Base-by-base conservation (phyloP, 2,797 vertebrate species). In the Hydrocynus forskahlii region DNA sequence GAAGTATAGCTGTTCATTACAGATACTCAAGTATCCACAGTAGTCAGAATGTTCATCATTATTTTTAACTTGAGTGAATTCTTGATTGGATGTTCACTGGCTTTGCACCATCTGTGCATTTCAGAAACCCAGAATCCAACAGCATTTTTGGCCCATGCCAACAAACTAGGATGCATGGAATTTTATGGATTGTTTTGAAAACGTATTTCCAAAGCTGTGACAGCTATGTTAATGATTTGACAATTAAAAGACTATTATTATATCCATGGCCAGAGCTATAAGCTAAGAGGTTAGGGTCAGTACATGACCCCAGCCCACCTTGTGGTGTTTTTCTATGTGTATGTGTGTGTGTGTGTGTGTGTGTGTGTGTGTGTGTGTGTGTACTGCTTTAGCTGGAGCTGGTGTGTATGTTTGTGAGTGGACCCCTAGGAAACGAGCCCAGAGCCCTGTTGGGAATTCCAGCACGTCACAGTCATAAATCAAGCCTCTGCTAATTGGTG, bases 401-500 rank as follows among this genome's bases (percentile, higher is more conserved):
- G 75, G 79, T 81, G 63, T 82, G 73, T 79, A 67, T 68, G 75
- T 67, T 54, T 48, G 38, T 78, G 69, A 43, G 45, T 77, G 0
- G 86, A 88, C 84, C 88, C 89, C 87, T 92, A 86, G 88, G 89
- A 87, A 87, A 88, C 88, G 88, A 88, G 86, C 57, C 57, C 87
- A 64, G 63, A 89, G 89, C 88, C 89, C 96, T 94, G 90, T 92
- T 89, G 96, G 96, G 96, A 97, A 96, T 96, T 95, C 94, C 94
- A 93, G 93, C 91, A 93, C 94, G 95, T 95, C 94, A 89, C 80
- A 92, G 95, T 94, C 95, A 96, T 99, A 99, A 99, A 99, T 99
- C 97, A 96, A 93, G 91, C 92, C 91, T 92, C 95, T 96, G 95
- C 96, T 99, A 99, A 99, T 99, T 98, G 98, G 97, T 97, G 96